These are phyloP conservation scores for Orcinus orca DNA, from an alignment of 2,113 vertebrate species.

Conservation along the genomic window DNA sequence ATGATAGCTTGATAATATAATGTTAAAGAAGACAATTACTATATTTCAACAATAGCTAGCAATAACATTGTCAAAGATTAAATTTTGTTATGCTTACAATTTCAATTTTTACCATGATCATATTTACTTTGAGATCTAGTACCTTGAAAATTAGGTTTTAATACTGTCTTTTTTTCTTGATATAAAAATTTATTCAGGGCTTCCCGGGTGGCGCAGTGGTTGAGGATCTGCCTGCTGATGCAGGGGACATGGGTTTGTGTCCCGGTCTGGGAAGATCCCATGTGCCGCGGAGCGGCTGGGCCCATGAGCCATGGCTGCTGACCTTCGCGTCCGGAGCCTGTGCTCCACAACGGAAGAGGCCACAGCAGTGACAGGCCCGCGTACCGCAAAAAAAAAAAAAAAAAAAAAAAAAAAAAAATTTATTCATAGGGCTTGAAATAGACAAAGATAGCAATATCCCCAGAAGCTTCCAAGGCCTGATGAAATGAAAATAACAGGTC, in stretches of 20 bases:
- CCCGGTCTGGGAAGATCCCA: too few relatives aligned
- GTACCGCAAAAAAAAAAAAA: too few relatives aligned
- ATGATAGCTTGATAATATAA: slow-evolving; percentile 36
- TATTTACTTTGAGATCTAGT: slow-evolving; percentile 33
- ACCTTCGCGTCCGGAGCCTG: too few relatives aligned
- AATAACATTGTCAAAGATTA: slow-evolving; percentile 30
- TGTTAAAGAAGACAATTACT: slow-evolving; percentile 5
- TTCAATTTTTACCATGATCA: slow-evolving; percentile 6
- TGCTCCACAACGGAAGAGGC: too few relatives aligned
- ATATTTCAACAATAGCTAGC: slow-evolving; percentile 15
- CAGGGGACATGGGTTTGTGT: too few relatives aligned
- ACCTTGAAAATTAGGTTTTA: slow-evolving; percentile 58
- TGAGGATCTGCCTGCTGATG: too few relatives aligned
- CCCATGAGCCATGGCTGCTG: too few relatives aligned
- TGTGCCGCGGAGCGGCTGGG: rapidly evolving
- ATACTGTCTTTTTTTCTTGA: slow-evolving; percentile 25
- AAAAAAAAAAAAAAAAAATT: slow-evolving; percentile 67
- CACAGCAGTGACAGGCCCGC: too few relatives aligned
- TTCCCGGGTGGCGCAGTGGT: too few relatives aligned
- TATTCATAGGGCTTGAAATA: slow-evolving; percentile 72
- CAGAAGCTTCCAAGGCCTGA: slow-evolving; percentile 56
- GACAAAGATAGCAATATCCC: slow-evolving; percentile 62
- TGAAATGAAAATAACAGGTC: slow-evolving; percentile 78
- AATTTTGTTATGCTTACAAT: slow-evolving; percentile 8
- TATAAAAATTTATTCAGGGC: slow-evolving; percentile 62